Evolutionary conservation across 2,888 invertebrate genomes (phyloP).

Genomic region (Chirona hameri): DNA sequence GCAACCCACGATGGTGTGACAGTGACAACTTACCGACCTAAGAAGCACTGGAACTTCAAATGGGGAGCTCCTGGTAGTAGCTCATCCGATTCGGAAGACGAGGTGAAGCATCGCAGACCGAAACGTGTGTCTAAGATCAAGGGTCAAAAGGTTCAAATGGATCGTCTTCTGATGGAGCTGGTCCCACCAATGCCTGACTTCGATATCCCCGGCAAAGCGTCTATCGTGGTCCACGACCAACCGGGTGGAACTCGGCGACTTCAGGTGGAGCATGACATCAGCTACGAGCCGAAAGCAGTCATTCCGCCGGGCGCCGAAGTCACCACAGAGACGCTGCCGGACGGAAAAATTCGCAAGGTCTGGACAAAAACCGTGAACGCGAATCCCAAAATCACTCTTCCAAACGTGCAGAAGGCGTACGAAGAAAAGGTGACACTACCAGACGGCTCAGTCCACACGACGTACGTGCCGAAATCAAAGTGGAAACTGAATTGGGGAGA

Average conservation of each 20-base stretch:
- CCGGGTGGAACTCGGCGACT: not conserved
- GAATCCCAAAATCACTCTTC: not conserved
- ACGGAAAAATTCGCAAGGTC: not conserved
- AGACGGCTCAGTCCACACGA: not conserved
- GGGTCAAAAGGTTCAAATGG: not conserved
- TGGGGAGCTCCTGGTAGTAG: not conserved
- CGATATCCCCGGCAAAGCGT: not conserved
- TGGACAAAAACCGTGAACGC: not conserved
- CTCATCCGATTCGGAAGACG: not conserved
- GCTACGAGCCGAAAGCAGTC: not conserved
- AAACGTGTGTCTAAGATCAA: not conserved
- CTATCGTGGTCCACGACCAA: not conserved
- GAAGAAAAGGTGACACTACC: not conserved
- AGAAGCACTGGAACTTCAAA: not conserved
- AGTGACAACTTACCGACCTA: not conserved
- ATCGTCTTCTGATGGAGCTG: not conserved
- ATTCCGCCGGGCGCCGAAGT: not conserved
- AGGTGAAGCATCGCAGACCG: not conserved
- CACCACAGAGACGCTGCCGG: not conserved
- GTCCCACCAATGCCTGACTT: slow-evolving; percentile 5
- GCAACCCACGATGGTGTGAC: not conserved
- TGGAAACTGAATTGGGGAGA: slow-evolving; percentile 8
- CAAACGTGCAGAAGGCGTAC: not conserved
- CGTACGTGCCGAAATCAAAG: not conserved
- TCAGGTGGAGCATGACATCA: not conserved